Evolutionary conservation across 1,140 invertebrate genomes (phyloP).

Genomic region (Teleopsis dalmanni): DNA sequence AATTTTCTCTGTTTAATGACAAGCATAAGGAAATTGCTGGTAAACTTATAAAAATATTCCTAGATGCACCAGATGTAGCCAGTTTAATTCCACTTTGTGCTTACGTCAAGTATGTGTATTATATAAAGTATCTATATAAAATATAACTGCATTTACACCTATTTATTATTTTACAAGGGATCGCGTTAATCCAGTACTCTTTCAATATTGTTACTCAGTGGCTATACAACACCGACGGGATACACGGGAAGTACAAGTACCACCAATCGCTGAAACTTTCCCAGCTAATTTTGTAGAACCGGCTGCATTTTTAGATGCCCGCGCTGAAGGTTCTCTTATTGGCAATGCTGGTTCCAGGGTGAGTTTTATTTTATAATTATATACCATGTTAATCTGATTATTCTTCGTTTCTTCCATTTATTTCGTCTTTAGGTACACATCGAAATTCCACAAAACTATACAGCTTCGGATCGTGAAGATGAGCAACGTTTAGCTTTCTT

Average conservation of each 20-base stretch:
- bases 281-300: slow-evolving; percentile 52
- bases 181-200: slow-evolving; percentile 46
- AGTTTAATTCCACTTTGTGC: slow-evolving; percentile 32
- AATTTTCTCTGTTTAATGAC: slow-evolving; percentile 55
- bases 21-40: slow-evolving; percentile 50
- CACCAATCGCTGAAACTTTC: slow-evolving; percentile 51
- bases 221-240: slow-evolving; percentile 46
- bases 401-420: not conserved
- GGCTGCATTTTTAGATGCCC: slow-evolving; percentile 46
- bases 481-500: slow-evolving; percentile 61
- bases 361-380: slow-evolving; percentile 1
- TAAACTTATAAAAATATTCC: slow-evolving; percentile 48
- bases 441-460: slow-evolving; percentile 57
- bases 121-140: slow-evolving; percentile 11
- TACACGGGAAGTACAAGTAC: slow-evolving; percentile 47
- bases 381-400: not conserved
- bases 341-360: slow-evolving; percentile 22
- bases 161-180: too few species aligned
- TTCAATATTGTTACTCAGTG: slow-evolving; percentile 40
- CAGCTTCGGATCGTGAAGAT: slow-evolving; percentile 56
- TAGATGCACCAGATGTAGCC: slow-evolving; percentile 33
- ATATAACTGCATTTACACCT: not conserved
- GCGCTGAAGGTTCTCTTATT: slow-evolving; percentile 45
- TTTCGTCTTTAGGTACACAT: slow-evolving; percentile 30
- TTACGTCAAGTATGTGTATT: too few species aligned